Conservation (phyloP, 1,140 invertebrate genomes). For the Bemisia tabaci region DNA sequence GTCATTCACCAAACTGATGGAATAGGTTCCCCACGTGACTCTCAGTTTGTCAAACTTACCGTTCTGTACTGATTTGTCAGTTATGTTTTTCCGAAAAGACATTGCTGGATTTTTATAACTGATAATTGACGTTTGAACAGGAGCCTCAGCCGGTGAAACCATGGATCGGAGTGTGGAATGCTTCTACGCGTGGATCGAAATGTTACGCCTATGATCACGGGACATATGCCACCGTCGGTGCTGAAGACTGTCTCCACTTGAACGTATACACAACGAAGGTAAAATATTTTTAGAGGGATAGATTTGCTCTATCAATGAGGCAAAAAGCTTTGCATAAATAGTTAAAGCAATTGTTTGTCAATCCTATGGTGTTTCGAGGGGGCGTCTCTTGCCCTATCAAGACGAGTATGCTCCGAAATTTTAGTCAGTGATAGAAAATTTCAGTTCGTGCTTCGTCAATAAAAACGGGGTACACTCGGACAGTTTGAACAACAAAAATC, state of each 20-base stretch:
- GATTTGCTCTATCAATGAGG: no score
- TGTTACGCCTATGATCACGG: conserved; percentile 14
- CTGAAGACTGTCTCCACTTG: conserved; percentile 20
- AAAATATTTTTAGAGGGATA: no score
- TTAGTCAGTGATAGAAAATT: no score
- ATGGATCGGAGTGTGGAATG: conserved; percentile 16
- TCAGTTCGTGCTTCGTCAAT: no score
- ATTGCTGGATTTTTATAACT: no score
- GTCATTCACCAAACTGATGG: neutral
- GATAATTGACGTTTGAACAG: conserved; percentile 1
- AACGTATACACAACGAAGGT: conserved; percentile 17
- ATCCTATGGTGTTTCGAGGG: no score
- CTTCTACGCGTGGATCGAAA: conserved; percentile 1
- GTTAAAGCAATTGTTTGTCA: no score
- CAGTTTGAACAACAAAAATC: no score
- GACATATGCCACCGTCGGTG: conserved; percentile 16
- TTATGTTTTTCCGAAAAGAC: neutral
- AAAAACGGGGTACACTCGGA: no score
- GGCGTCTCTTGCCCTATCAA: no score
- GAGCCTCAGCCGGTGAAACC: conserved; percentile 14
- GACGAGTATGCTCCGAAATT: no score
- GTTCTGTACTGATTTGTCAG: neutral
- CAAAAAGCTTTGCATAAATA: no score
- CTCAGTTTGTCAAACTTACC: neutral
- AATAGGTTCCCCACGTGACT: neutral